Conservation (phyloP, 2,888 invertebrate genomes). For the Mimumesa dahlbomi region DNA sequence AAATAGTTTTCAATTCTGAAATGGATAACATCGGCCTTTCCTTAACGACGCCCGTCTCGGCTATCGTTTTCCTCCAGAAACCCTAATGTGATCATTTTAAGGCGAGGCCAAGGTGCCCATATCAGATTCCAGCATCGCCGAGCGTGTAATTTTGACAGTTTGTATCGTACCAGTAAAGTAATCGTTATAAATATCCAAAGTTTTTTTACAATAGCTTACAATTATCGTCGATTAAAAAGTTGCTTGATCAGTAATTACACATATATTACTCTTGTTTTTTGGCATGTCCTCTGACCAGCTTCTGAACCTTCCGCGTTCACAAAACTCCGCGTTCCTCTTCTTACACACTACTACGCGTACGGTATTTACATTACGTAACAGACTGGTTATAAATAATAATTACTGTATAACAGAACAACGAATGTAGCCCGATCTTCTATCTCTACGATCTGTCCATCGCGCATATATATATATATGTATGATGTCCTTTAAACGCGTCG, state of each 20-base stretch:
- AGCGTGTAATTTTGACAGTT: slow-evolving; percentile 25
- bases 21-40: slow-evolving; percentile 79
- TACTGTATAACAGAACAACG: slow-evolving; percentile 58
- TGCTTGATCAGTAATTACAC: slow-evolving; percentile 54
- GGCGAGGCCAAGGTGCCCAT: slow-evolving; percentile 80
- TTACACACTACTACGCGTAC: slow-evolving; percentile 42
- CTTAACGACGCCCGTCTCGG: slow-evolving; percentile 65
- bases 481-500: too few relatives aligned
- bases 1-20: slow-evolving; percentile 50
- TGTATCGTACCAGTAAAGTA: slow-evolving; percentile 23
- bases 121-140: slow-evolving; percentile 52
- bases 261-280: slow-evolving; percentile 74
- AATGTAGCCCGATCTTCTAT: slow-evolving; percentile 31
- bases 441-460: slow-evolving; percentile 18
- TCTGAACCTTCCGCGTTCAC: slow-evolving; percentile 50
- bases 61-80: slow-evolving; percentile 41
- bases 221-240: slow-evolving; percentile 35
- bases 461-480: too few relatives aligned
- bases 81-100: slow-evolving; percentile 66
- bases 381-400: slow-evolving; percentile 63
- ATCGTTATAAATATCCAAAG: slow-evolving; percentile 15
- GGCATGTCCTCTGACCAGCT: slow-evolving; percentile 78
- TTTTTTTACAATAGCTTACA: slow-evolving; percentile 36
- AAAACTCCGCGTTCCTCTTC: slow-evolving; percentile 38
- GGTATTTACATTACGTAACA: slow-evolving; percentile 64